Conservation (phyloP, 2,888 invertebrate species). For the Nesidiocoris tenuis region DNA sequence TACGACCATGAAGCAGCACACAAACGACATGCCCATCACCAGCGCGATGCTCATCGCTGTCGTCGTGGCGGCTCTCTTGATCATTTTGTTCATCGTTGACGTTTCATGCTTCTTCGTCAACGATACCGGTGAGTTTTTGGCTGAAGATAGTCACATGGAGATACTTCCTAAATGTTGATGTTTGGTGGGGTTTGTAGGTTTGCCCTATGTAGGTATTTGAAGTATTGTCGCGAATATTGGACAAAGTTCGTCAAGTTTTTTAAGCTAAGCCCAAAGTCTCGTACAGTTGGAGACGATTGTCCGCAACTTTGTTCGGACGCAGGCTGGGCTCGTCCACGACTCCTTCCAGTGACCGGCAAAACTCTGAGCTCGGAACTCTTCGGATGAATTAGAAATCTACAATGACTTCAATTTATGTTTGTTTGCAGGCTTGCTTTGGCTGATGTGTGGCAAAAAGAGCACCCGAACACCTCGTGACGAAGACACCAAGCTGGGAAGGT, state of each 20-base stretch:
- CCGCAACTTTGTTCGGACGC: too few relatives aligned
- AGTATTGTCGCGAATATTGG: neutral
- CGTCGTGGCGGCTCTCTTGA: conserved; percentile 74
- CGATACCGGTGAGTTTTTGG: conserved; percentile 56
- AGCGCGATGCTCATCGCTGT: conserved; percentile 81
- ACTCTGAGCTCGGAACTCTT: too few relatives aligned
- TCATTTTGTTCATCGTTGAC: conserved; percentile 74
- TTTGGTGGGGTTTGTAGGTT: too few relatives aligned
- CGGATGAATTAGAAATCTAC: too few relatives aligned
- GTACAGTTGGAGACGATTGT: neutral
- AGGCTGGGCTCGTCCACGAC: too few relatives aligned
- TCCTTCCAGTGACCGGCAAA: too few relatives aligned
- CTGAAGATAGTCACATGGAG: neutral
- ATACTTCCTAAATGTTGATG: too few relatives aligned
- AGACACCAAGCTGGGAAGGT: conserved; percentile 84
- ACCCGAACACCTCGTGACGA: conserved; percentile 68
- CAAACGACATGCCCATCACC: conserved; percentile 51
- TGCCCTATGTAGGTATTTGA: neutral
- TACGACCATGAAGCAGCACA: neutral
- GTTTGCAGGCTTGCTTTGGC: conserved; percentile 55
- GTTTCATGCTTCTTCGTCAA: conserved; percentile 73
- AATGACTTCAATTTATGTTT: neutral
- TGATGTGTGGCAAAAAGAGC: conserved; percentile 58
- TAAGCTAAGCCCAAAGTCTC: neutral
- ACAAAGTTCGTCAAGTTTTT: neutral